phyloP scores from a whole-genome alignment of 2,797 vertebrate species.

The Acanthiza pusilla region DNA sequence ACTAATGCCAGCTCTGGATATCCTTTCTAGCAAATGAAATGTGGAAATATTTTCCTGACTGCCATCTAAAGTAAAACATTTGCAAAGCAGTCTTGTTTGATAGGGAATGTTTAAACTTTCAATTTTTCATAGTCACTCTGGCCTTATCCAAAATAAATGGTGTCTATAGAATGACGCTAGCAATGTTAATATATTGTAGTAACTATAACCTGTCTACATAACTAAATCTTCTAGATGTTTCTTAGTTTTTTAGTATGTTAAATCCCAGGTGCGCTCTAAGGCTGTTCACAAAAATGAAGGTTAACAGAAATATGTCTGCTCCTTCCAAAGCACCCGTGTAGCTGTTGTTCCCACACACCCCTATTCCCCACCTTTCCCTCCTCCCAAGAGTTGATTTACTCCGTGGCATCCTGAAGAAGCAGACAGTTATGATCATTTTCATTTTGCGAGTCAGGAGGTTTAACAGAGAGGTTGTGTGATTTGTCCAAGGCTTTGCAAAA shows the following conservation, averaged over 20 bases:
- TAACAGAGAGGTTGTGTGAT: slow-evolving; percentile 12
- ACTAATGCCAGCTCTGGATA: neutral
- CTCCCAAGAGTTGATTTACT: neutral
- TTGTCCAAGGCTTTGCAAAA: slow-evolving; percentile 43
- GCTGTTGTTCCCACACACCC: neutral
- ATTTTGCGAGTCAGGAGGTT: slow-evolving; percentile 22
- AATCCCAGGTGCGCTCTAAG: neutral
- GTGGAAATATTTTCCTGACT: neutral
- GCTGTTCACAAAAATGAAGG: neutral
- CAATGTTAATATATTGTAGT: neutral
- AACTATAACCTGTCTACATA: neutral
- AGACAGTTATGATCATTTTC: slow-evolving; percentile 5
- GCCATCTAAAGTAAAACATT: neutral
- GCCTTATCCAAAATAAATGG: neutral
- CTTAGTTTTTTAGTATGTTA: neutral
- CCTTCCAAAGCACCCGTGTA: neutral
- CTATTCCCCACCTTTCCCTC: neutral
- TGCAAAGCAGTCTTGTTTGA: neutral
- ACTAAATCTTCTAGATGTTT: neutral
- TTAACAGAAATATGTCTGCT: neutral
- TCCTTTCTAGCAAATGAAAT: neutral
- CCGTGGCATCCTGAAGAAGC: neutral
- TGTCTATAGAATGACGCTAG: neutral
- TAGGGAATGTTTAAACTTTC: neutral
- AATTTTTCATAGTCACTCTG: neutral